These are phyloP conservation scores for Lepeophtheirus salmonis DNA, from an alignment of 1,140 invertebrate species.

Conservation along the genomic window DNA sequence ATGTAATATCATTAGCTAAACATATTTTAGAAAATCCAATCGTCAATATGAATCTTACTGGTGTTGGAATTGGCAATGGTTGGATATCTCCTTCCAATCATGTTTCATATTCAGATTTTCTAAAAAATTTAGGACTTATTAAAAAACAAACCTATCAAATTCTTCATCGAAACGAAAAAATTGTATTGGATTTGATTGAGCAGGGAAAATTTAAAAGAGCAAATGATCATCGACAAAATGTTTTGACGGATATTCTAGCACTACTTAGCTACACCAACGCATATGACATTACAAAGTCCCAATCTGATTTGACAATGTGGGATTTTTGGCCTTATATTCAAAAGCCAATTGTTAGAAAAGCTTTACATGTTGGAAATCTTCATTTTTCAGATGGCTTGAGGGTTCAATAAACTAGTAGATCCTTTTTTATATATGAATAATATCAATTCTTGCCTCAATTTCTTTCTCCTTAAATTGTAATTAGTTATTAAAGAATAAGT, in stretches of 20 bases:
- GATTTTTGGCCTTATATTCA: conserved; percentile 15
- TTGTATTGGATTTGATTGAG: not conserved
- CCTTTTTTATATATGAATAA: too few relatives aligned
- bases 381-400: conserved; percentile 1
- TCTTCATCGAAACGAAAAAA: not conserved
- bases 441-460: too few relatives aligned
- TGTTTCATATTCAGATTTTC: conserved; percentile 1
- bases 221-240: not conserved
- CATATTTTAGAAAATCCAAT: conserved; percentile 1
- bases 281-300: conserved; percentile 2
- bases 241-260: not conserved
- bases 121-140: not conserved
- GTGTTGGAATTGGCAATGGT: conserved; percentile 13
- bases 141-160: not conserved
- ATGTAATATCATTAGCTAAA: conserved; percentile 1
- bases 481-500: too few relatives aligned
- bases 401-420: not conserved
- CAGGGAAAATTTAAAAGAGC: not conserved
- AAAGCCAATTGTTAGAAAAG: not conserved
- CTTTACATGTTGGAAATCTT: conserved; percentile 2
- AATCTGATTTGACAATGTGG: not conserved
- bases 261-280: conserved; percentile 5
- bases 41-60: not conserved
- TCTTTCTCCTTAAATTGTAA: too few relatives aligned
- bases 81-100: conserved; percentile 7